Evolutionary conservation across 64 coral and sea anemone genomes (phyloP).

Genomic region (Montipora cactus): DNA sequence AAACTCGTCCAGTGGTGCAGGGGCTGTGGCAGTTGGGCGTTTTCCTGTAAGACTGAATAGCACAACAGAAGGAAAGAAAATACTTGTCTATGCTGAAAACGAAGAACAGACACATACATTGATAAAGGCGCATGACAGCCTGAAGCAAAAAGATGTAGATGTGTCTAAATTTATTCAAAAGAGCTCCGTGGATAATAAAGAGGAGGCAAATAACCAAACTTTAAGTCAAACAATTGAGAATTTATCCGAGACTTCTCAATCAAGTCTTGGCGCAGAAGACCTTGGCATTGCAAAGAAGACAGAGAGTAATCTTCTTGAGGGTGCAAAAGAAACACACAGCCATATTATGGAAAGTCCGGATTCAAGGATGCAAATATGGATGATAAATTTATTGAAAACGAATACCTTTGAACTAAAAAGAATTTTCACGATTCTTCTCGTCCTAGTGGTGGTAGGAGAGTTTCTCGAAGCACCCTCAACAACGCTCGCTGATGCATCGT

Average conservation of each 20-base stretch:
- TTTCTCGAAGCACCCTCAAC: constrained; percentile 95
- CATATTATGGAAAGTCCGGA: background rate
- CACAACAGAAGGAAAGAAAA: background rate
- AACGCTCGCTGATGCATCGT: constrained; percentile 93
- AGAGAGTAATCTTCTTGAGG: background rate
- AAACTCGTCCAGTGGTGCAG: background rate
- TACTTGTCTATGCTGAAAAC: background rate
- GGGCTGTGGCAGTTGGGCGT: background rate
- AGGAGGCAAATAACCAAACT: background rate
- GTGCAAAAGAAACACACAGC: background rate
- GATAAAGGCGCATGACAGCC: background rate
- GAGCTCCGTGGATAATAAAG: background rate
- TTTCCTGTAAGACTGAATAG: background rate
- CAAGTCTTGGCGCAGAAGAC: too few relatives aligned
- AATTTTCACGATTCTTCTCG: constrained; percentile 92
- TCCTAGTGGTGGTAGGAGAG: constrained; percentile 94
- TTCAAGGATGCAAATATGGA: constrained; percentile 33
- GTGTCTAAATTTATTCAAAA: background rate
- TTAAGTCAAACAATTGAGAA: background rate
- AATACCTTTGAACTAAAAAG: constrained; percentile 84
- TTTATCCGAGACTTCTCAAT: background rate
- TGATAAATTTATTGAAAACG: constrained; percentile 94
- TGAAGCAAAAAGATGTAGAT: background rate
- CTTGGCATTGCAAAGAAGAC: background rate
- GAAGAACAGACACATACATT: background rate